Conservation (phyloP, 2,797 vertebrate genomes). For the Erpetoichthys calabaricus region DNA sequence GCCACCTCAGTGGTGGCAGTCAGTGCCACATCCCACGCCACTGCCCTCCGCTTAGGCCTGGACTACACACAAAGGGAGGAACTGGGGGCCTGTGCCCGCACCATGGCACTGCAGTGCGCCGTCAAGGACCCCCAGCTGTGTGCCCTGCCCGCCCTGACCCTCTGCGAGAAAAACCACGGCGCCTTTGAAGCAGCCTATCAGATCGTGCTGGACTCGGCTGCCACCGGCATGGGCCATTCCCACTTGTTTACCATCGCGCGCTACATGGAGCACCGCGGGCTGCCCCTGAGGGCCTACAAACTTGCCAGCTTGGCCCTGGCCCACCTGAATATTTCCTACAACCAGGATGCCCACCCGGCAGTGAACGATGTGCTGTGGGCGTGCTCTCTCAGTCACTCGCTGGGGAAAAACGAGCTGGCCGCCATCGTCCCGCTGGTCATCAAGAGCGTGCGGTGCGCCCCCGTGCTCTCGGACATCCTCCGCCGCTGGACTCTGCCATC, state of each 20-base stretch:
- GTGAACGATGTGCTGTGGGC: slow-evolving; percentile 44
- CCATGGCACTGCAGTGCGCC: slow-evolving; percentile 39
- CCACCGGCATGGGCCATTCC: slow-evolving; percentile 32
- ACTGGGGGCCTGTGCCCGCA: slow-evolving; percentile 36
- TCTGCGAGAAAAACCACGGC: slow-evolving; percentile 41
- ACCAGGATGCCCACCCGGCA: slow-evolving; percentile 42
- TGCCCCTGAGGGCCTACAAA: slow-evolving; percentile 40
- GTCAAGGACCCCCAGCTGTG: slow-evolving; percentile 45
- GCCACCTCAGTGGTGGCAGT: slow-evolving; percentile 40
- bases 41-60: slow-evolving; percentile 32
- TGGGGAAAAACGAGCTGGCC: slow-evolving; percentile 36
- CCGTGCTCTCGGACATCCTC: slow-evolving; percentile 40
- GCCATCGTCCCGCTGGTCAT: slow-evolving; percentile 39
- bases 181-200: slow-evolving; percentile 45
- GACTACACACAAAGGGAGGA: slow-evolving; percentile 30
- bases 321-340: slow-evolving; percentile 40
- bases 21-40: slow-evolving; percentile 33
- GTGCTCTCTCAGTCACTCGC: slow-evolving; percentile 39
- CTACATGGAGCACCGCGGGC: slow-evolving; percentile 44
- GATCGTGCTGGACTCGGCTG: slow-evolving; percentile 35
- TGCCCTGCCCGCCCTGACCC: slow-evolving; percentile 36
- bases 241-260: slow-evolving; percentile 42
- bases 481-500: slow-evolving; percentile 38
- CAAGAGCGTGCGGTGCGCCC: slow-evolving; percentile 40
- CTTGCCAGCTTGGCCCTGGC: slow-evolving; percentile 40